phyloP scores from a whole-genome alignment of 2,113 vertebrate genomes.

The Sorex araneus region DNA sequence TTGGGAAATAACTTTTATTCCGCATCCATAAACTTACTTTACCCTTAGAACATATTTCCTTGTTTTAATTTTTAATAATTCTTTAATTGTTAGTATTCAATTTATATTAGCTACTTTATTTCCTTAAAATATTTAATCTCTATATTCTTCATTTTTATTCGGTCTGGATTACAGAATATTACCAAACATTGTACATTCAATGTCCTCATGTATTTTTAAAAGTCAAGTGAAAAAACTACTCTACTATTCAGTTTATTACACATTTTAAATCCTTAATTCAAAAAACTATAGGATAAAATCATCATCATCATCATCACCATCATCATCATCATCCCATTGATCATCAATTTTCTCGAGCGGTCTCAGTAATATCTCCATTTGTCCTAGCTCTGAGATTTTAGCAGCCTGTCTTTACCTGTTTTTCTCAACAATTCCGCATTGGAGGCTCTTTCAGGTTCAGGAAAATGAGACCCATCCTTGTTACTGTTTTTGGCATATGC shows the following conservation, averaged over 20 bases:
- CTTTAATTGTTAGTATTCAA: neutral
- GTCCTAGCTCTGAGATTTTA: too few species aligned
- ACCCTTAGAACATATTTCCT: neutral
- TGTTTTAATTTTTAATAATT: conserved; percentile 43
- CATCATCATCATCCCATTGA: too few species aligned
- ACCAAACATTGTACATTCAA: neutral
- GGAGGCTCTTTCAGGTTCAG: too few species aligned
- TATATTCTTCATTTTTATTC: neutral
- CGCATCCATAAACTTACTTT: neutral
- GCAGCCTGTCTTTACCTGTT: too few species aligned
- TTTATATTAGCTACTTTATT: conserved; percentile 6
- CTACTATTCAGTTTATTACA: neutral
- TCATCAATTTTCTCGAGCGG: too few species aligned
- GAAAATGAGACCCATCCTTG: too few species aligned
- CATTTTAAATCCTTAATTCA: neutral
- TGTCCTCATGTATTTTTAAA: neutral
- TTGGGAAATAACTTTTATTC: neutral
- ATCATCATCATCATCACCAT: too few species aligned
- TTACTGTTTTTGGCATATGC: too few species aligned
- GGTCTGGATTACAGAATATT: neutral
- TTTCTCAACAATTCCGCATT: too few species aligned
- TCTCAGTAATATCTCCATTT: too few species aligned
- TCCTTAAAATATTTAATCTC: neutral
- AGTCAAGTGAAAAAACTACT: neutral
- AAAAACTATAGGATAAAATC: too few species aligned